Evolutionary conservation across 2,888 invertebrate species (phyloP).

Genomic region (Scaptomyza caliginosa): DNA sequence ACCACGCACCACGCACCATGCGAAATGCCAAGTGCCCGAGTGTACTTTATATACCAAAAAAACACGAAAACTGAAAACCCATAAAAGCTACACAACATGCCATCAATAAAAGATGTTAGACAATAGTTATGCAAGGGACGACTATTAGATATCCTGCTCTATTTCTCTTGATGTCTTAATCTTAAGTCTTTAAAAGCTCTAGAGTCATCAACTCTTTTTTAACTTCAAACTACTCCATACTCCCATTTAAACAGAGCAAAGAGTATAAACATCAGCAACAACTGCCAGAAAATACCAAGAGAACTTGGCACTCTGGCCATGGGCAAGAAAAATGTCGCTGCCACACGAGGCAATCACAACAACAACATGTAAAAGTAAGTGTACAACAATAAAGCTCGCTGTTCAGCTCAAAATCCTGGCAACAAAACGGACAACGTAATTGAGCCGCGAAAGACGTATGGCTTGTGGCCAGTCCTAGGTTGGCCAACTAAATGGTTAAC

Average conservation of each 20-base stretch:
- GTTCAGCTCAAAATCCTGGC: slow-evolving; percentile 54
- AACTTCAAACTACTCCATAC: neutral
- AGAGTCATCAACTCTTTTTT: too few relatives aligned
- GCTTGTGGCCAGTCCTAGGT: slow-evolving; percentile 30
- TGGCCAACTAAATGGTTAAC: slow-evolving; percentile 17
- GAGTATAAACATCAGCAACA: neutral
- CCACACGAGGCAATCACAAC: slow-evolving; percentile 58
- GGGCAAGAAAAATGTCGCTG: slow-evolving; percentile 74
- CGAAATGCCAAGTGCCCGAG: slow-evolving; percentile 1
- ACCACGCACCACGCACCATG: slow-evolving; percentile 28
- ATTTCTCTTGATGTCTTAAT: too few relatives aligned
- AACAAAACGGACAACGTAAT: slow-evolving; percentile 71
- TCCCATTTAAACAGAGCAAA: neutral
- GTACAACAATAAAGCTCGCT: slow-evolving; percentile 26
- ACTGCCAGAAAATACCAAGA: slow-evolving; percentile 5
- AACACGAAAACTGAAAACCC: slow-evolving; percentile 60
- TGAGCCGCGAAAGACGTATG: slow-evolving; percentile 75
- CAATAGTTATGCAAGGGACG: neutral
- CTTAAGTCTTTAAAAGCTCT: too few relatives aligned
- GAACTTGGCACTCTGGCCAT: slow-evolving; percentile 49
- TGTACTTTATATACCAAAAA: slow-evolving; percentile 12
- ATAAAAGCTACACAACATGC: slow-evolving; percentile 79
- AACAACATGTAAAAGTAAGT: slow-evolving; percentile 3
- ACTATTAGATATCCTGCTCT: neutral
- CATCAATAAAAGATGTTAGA: slow-evolving; percentile 64